phyloP scores from a whole-genome alignment of 2,797 vertebrate genomes.

The Oophaga sylvatica region DNA sequence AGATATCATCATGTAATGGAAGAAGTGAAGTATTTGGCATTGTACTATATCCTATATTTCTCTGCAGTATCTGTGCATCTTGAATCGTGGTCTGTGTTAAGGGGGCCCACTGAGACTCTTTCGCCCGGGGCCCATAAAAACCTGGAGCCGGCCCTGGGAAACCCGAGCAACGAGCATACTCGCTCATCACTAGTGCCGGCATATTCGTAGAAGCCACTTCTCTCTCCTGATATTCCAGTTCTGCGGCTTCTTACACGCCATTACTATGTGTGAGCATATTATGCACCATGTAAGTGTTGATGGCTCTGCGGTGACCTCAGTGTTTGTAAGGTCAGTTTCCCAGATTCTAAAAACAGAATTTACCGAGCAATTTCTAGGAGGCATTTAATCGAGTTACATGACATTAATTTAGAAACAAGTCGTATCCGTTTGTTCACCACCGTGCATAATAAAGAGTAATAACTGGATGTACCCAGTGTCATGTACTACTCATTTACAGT shows the following conservation, averaged over 20 bases:
- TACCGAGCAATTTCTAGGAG: neutral
- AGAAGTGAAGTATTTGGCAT: too few relatives aligned
- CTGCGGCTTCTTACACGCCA: neutral
- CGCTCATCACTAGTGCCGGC: too few relatives aligned
- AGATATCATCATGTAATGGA: too few relatives aligned
- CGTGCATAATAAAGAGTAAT: neutral
- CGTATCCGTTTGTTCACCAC: neutral
- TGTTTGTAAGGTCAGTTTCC: neutral
- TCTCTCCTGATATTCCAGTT: neutral
- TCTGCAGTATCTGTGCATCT: too few relatives aligned
- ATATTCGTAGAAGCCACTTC: too few relatives aligned
- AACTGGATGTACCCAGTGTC: neutral
- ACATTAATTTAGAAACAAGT: conserved; percentile 27
- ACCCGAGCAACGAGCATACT: too few relatives aligned
- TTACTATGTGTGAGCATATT: neutral
- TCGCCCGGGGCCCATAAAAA: too few relatives aligned
- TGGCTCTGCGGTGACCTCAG: neutral
- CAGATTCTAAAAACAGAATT: neutral
- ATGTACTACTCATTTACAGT: neutral
- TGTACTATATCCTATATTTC: too few relatives aligned
- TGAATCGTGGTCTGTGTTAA: too few relatives aligned
- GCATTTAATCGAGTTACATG: neutral
- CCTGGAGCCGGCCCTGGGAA: too few relatives aligned
- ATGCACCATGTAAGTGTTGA: neutral
- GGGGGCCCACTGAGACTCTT: too few relatives aligned